Base-by-base conservation (phyloP, 2,888 invertebrate species). In the Torymus auratus region DNA sequence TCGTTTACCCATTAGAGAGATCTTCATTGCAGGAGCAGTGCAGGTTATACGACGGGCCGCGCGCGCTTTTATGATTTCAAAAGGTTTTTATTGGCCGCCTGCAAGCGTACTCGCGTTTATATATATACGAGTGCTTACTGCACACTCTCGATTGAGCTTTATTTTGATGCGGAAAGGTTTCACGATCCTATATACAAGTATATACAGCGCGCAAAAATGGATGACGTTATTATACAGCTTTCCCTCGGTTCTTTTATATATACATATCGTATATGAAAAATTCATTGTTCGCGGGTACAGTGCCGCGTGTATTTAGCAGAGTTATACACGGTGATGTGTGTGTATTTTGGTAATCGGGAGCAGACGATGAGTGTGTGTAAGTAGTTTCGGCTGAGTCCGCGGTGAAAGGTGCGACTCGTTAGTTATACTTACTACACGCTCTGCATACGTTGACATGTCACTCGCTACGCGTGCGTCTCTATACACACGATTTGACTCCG, bases 1-100 rank as follows among this genome's bases (percentile, higher is more conserved):
- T 41, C 70, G 53, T 41, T 69, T 74, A 56, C 71, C 70, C 75
- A 75, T 65, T 80, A 80, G 69, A 80, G 80, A 75, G 80, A 64
- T 75, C 76, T 77, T 77, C 76, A 76, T 69, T 68, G 67, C 56
- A 2, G 2, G 41, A 20, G 10, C 62, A 14, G 70, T 0, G 14
- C 62, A 17, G 3, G 64, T 64, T 64, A 58, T 69, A 58, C n/a
- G n/a, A n/a, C n/a, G 17, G 55, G 20, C 61, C 67, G 74, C 67
- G 53, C 20, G 20, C 20, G 20, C 64, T 65, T 80, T 80, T 75
- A 74, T 64, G 55, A 76, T 80, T 76, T 80, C 71, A 60, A 62
- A 77, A 77, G 76, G 70, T 62, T 70, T 77, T 77, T 70, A 75
- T 41, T 61, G 13, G 65, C 61, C 1, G 28, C 28, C 5, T 28